Evolutionary conservation across 2,113 vertebrate species (phyloP).

Genomic region (Eublepharis macularius): DNA sequence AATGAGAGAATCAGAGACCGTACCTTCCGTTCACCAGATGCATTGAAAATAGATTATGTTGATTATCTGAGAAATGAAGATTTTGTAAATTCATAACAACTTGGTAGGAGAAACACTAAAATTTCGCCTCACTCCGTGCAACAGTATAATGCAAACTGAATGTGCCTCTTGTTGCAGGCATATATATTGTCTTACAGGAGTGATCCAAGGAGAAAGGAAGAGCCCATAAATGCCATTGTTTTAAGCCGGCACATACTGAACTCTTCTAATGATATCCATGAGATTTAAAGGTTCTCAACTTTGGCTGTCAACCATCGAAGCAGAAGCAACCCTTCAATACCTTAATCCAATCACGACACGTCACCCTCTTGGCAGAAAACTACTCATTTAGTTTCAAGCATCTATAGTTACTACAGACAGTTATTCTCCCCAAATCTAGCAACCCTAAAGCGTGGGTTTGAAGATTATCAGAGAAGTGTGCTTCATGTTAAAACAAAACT

Average conservation of each 20-base stretch:
- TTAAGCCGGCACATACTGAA: background rate
- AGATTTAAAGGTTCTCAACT: background rate
- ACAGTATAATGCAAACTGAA: background rate
- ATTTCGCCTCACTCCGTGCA: no score
- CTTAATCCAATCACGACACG: background rate
- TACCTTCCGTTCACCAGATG: background rate
- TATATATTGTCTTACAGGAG: background rate
- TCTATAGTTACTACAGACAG: background rate
- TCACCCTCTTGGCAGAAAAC: background rate
- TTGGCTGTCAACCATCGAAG: background rate
- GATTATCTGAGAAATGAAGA: background rate
- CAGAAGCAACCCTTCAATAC: background rate
- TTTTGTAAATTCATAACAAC: constrained; percentile 38
- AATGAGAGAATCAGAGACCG: background rate
- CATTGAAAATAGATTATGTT: background rate
- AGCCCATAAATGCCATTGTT: background rate
- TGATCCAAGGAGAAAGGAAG: background rate
- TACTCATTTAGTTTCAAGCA: background rate
- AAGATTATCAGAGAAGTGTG: background rate
- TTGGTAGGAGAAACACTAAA: background rate
- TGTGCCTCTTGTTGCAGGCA: background rate
- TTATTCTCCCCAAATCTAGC: background rate
- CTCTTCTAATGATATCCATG: background rate
- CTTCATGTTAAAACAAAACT: background rate
- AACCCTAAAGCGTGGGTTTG: background rate